These are phyloP conservation scores for Sminthopsis crassicaudata DNA, from an alignment of 2,113 vertebrate genomes.

Conservation along the genomic window DNA sequence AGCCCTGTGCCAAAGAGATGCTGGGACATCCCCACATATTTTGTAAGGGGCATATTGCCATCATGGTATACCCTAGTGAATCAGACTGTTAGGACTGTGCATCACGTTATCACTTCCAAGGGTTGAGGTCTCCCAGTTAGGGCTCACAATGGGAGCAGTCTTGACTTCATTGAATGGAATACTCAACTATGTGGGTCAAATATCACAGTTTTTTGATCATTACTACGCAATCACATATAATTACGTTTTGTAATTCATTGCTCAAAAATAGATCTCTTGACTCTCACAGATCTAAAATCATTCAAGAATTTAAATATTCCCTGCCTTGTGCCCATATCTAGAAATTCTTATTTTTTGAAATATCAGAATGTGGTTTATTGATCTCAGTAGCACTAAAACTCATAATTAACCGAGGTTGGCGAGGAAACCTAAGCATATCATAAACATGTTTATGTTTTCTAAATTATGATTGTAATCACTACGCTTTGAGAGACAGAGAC, in stretches of 20 bases:
- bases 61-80: not conserved
- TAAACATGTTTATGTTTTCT: not conserved
- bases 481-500: not conserved
- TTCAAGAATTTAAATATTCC: not conserved
- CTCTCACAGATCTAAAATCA: not conserved
- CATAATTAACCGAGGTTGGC: not conserved
- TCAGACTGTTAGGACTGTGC: not conserved
- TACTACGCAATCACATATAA: not conserved
- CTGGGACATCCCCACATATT: slow-evolving; percentile 4
- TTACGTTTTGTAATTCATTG: not conserved
- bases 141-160: not conserved
- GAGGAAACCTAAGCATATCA: not conserved
- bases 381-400: not conserved
- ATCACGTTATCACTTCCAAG: not conserved
- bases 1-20: not conserved
- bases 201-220: not conserved
- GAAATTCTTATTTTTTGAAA: not conserved
- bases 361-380: not conserved
- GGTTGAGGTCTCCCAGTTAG: not conserved
- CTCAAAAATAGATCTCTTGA: not conserved
- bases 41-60: not conserved
- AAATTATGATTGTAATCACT: not conserved
- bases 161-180: not conserved
- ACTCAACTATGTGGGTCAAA: not conserved
- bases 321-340: not conserved